phyloP scores from a whole-genome alignment of 2,113 vertebrate species.

The Zosterops hypoxanthus region DNA sequence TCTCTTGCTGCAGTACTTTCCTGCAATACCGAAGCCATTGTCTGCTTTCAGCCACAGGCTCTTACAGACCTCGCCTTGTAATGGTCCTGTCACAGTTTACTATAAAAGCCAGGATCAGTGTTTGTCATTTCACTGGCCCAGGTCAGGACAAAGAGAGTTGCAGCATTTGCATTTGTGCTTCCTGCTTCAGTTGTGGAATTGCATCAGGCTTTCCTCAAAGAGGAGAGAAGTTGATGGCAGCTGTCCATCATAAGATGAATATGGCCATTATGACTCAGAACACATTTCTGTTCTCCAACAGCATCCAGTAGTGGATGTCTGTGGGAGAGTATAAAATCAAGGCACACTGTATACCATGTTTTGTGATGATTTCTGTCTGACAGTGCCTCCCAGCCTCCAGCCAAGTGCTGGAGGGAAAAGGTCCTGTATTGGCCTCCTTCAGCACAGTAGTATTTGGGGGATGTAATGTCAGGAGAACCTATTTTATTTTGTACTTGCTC shows the following conservation, averaged over 20 bases:
- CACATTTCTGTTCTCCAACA: not conserved
- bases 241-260: not conserved
- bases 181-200: not conserved
- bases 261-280: not conserved
- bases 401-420: not conserved
- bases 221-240: not conserved
- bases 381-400: not conserved
- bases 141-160: not conserved
- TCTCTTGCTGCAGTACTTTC: not conserved
- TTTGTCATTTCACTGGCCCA: not conserved
- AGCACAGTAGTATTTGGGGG: rapidly evolving
- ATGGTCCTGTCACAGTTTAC: not conserved
- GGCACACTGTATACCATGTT: not conserved
- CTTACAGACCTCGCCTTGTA: not conserved
- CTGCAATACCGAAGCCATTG: not conserved
- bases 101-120: not conserved
- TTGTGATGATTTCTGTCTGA: not conserved
- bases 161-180: not conserved
- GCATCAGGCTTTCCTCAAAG: not conserved
- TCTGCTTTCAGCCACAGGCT: not conserved
- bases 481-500: not conserved
- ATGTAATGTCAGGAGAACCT: not conserved
- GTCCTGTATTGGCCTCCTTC: not conserved
- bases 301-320: not conserved
- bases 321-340: not conserved